phyloP scores from a whole-genome alignment of 2,888 invertebrate genomes.

The Mythimna pallens region DNA sequence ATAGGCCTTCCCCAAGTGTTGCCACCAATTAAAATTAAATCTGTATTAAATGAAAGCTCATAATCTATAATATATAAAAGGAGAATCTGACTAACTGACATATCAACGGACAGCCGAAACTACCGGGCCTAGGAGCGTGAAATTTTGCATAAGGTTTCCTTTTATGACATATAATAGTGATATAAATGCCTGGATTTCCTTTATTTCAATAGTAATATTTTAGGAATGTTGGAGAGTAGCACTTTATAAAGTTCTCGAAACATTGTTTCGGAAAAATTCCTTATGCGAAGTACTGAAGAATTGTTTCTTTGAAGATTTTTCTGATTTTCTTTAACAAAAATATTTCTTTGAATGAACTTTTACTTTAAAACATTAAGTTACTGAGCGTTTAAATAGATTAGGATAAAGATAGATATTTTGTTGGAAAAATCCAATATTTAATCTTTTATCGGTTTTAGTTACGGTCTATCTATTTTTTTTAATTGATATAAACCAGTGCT shows the following conservation, averaged over 20 bases:
- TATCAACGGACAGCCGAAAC: too few species aligned
- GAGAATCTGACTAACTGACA: too few species aligned
- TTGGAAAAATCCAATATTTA: background rate
- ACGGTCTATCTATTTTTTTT: background rate
- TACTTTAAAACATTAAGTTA: background rate
- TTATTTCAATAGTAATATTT: constrained; percentile 5
- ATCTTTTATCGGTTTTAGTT: background rate
- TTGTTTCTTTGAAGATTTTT: constrained; percentile 28
- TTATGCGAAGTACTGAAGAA: constrained; percentile 11
- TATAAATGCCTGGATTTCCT: background rate
- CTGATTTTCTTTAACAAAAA: background rate
- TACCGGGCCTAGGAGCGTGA: too few species aligned
- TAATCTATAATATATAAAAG: too few species aligned
- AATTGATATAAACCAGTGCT: too few species aligned
- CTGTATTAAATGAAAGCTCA: too few species aligned
- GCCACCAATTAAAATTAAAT: too few species aligned
- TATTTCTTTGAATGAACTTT: constrained; percentile 22
- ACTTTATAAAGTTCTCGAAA: constrained; percentile 29
- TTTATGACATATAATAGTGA: too few species aligned
- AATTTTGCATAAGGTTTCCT: too few species aligned
- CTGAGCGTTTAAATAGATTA: background rate
- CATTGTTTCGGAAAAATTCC: constrained; percentile 41
- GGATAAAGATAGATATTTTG: background rate
- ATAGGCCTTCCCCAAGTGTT: too few species aligned
- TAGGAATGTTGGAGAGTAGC: constrained; percentile 12